Conservation (phyloP, 2,888 invertebrate genomes). For the Nycteola revayana region DNA sequence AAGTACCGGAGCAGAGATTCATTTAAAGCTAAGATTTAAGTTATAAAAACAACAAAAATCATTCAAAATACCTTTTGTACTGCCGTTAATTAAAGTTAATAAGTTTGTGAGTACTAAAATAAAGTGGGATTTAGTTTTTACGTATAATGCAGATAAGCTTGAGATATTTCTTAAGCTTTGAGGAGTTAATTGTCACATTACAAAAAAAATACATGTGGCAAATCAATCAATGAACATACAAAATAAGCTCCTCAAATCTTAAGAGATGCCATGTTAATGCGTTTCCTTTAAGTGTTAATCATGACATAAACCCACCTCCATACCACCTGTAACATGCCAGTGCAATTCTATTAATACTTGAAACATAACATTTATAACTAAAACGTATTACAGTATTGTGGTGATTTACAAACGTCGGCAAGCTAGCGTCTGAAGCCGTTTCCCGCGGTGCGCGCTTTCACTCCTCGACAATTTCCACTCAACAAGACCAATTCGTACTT, state of each 20-base stretch:
- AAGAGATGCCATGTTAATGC: conserved; percentile 54
- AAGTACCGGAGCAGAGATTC: conserved; percentile 67
- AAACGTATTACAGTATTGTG: conserved; percentile 14
- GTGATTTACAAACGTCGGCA: conserved; percentile 7
- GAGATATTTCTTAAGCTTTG: conserved; percentile 37
- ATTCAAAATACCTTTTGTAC: conserved; percentile 11
- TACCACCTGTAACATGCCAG: conserved; percentile 63
- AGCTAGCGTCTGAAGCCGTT: conserved; percentile 1
- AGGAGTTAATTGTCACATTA: conserved; percentile 40
- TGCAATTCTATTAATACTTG: conserved; percentile 26
- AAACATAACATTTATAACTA: conserved; percentile 19
- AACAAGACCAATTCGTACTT: too few relatives aligned
- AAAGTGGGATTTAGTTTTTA: conserved; percentile 24
- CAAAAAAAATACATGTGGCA: too few relatives aligned
- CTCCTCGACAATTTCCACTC: too few relatives aligned
- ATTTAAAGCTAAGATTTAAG: conserved; percentile 24
- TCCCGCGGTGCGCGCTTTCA: too few relatives aligned
- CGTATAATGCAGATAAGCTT: conserved; percentile 40
- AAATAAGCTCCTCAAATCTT: conserved; percentile 48
- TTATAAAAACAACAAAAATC: conserved; percentile 1
- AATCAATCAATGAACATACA: too few relatives aligned
- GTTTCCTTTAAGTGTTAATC: conserved; percentile 53
- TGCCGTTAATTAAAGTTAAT: conserved; percentile 18
- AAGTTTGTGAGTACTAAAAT: conserved; percentile 22
- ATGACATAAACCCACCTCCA: conserved; percentile 79